Evolutionary conservation across 2,797 vertebrate genomes (phyloP).

Genomic region (Sternotherus odoratus): DNA sequence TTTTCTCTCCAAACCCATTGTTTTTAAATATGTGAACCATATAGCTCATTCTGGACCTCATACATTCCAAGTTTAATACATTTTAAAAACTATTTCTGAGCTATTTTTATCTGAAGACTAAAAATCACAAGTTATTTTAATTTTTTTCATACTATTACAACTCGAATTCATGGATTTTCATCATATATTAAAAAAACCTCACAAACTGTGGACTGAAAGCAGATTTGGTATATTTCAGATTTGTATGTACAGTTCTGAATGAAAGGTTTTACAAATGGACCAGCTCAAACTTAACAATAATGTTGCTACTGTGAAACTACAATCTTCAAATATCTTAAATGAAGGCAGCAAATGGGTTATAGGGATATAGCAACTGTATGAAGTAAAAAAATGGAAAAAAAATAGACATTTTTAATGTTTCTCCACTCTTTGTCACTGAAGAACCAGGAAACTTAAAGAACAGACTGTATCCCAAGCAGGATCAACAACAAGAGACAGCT

Average conservation of each 20-base stretch:
- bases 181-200: slow-evolving; percentile 40
- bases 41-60: background rate
- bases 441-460: background rate
- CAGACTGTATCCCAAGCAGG: background rate
- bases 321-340: slow-evolving; percentile 38
- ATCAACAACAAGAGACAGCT: background rate
- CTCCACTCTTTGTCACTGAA: background rate
- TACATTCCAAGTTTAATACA: background rate
- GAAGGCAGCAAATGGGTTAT: slow-evolving; percentile 33
- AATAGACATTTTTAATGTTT: slow-evolving; percentile 25
- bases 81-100: background rate
- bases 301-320: slow-evolving; percentile 53
- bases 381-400: slow-evolving; percentile 57
- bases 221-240: slow-evolving; percentile 36
- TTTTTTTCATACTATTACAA: background rate
- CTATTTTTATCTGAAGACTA: background rate
- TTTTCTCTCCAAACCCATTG: background rate
- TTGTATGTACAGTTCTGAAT: slow-evolving; percentile 29
- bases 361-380: slow-evolving; percentile 18
- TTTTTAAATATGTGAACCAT: background rate
- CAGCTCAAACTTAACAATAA: slow-evolving; percentile 36
- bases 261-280: slow-evolving; percentile 31
- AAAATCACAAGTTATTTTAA: background rate
- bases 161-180: slow-evolving; percentile 15
- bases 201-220: background rate